Evolutionary conservation across 1,140 invertebrate species (phyloP).

Genomic region (Drosophila tropicalis): DNA sequence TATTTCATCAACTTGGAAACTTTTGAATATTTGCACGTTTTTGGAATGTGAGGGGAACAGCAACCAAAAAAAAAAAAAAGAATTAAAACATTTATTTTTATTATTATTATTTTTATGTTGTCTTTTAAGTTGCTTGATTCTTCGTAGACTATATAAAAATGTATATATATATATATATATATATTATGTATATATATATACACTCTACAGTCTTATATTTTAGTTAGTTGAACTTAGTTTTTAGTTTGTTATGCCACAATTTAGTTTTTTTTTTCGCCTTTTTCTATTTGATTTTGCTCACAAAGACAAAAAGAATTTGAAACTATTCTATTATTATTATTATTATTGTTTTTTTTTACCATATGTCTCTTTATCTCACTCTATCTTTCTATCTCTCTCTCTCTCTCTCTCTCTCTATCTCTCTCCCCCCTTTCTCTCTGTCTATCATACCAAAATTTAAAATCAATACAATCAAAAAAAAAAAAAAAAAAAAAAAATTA

Average conservation of each 20-base stretch:
- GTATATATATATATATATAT: neutral
- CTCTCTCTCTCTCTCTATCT: constrained; percentile 27
- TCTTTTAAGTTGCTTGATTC: constrained; percentile 4
- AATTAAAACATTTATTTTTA: constrained; percentile 15
- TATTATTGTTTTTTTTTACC: constrained; percentile 44
- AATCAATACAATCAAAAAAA: constrained; percentile 45
- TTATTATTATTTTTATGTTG: constrained; percentile 36
- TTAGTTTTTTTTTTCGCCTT: constrained; percentile 54
- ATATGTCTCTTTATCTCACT: constrained; percentile 44
- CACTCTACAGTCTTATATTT: constrained; percentile 36
- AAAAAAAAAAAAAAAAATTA: constrained; percentile 57
- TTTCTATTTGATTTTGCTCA: constrained; percentile 59
- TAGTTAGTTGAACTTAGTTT: constrained; percentile 63
- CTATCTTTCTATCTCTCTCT: constrained; percentile 38
- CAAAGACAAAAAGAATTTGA: constrained; percentile 30
- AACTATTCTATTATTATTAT: constrained; percentile 23
- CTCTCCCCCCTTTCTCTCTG: constrained; percentile 39
- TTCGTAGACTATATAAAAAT: constrained; percentile 1
- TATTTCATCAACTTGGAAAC: constrained; percentile 9
- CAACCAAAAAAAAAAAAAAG: neutral
- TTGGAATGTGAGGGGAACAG: constrained; percentile 63
- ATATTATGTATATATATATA: neutral
- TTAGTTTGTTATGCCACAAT: constrained; percentile 61
- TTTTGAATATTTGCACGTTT: constrained; percentile 63
- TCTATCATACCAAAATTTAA: constrained; percentile 55